Percentiles rank a stretch among this genome's conserved stretches.
phyloP scores from a whole-genome alignment of 2,797 vertebrate genomes.

The Acanthornis magna region DNA sequence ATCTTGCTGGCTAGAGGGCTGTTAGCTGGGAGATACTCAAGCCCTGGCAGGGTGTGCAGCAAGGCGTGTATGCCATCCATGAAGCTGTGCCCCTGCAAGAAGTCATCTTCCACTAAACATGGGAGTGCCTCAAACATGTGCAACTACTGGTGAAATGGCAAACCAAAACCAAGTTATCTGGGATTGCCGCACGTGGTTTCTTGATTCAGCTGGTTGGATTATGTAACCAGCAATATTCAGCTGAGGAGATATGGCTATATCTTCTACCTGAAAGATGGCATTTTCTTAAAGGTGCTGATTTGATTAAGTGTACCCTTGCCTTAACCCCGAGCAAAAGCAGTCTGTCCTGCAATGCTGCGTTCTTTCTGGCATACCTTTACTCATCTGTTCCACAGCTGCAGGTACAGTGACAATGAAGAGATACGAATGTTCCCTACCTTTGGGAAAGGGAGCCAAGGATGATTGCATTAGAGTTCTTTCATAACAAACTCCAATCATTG shows the following conservation, averaged over 20 bases:
- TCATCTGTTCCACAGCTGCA: not conserved
- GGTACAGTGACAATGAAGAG: not conserved
- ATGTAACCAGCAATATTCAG: not conserved
- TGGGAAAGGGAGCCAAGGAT: not conserved
- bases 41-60: not conserved
- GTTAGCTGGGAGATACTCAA: not conserved
- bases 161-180: not conserved
- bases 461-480: not conserved
- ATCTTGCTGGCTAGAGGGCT: not conserved
- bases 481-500: constrained; percentile 40
- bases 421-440: not conserved
- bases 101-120: not conserved
- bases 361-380: not conserved
- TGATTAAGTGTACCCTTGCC: not conserved
- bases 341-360: not conserved
- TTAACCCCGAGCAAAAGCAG: not conserved
- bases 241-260: not conserved
- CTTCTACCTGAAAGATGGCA: not conserved
- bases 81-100: not conserved
- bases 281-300: not conserved
- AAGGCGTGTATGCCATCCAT: rapidly evolving
- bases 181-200: not conserved
- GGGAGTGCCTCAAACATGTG: not conserved
- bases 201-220: not conserved
- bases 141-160: not conserved